Evolutionary conservation across 2,113 vertebrate genomes (phyloP).

Genomic region (Rhinoptilus africanus): DNA sequence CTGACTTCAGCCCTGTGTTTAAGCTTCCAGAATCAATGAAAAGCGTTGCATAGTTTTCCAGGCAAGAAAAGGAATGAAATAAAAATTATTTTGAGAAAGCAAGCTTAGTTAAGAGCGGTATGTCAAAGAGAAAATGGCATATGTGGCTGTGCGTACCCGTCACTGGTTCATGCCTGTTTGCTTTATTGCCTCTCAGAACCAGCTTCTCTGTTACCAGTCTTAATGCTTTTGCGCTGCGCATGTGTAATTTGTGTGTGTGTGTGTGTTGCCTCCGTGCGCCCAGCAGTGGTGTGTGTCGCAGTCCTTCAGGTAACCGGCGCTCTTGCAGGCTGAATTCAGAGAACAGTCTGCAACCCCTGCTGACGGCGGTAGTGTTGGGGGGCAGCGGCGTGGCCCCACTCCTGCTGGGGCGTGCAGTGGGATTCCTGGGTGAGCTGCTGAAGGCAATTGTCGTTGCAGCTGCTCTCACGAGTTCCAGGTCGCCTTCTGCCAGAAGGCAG

Average conservation of each 20-base stretch:
- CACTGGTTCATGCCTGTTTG: not conserved
- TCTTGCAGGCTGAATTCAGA: not conserved
- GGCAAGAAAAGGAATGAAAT: not conserved
- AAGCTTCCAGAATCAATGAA: not conserved
- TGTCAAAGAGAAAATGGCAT: not conserved
- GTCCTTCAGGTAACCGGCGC: not conserved
- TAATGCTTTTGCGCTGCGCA: not conserved
- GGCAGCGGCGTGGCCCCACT: rapidly evolving
- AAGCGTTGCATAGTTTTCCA: not conserved
- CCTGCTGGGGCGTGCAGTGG: not conserved
- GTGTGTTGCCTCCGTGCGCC: not conserved
- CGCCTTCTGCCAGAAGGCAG: not conserved
- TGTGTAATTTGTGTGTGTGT: too few species aligned
- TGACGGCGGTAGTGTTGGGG: not conserved
- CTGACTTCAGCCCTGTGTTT: not conserved
- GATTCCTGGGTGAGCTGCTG: not conserved
- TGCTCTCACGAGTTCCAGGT: not conserved
- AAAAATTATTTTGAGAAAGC: not conserved
- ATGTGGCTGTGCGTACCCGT: not conserved
- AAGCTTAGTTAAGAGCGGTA: not conserved
- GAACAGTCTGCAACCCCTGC: not conserved
- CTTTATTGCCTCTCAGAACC: not conserved
- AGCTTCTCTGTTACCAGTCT: not conserved
- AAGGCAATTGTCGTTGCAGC: not conserved
- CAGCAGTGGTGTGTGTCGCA: not conserved